phyloP scores from a whole-genome alignment of 2,113 vertebrate genomes.

The Forbesichthys papilliferus region DNA sequence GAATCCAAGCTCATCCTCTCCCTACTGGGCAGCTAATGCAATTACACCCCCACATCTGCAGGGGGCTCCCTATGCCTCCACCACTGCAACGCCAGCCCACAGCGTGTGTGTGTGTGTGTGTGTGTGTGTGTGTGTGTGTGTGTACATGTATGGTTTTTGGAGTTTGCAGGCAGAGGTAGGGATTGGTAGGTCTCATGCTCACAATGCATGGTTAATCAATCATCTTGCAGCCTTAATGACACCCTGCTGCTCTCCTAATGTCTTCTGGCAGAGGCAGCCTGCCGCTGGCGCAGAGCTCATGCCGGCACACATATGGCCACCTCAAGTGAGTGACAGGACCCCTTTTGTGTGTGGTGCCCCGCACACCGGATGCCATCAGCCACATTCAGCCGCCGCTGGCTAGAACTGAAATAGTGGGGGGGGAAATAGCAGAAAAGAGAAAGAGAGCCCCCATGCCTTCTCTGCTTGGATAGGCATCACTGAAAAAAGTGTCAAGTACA shows the following conservation, averaged over 20 bases:
- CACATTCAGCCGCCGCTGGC: constrained; percentile 57
- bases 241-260: constrained; percentile 81
- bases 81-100: constrained; percentile 24
- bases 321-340: constrained; percentile 80
- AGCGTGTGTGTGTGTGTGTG: constrained; percentile 14
- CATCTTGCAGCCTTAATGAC: constrained; percentile 78
- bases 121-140: constrained; percentile 17
- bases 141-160: not conserved
- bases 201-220: constrained; percentile 81
- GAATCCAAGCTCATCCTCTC: constrained; percentile 65
- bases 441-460: not conserved
- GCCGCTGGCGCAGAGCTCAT: constrained; percentile 75
- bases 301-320: constrained; percentile 81
- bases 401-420: constrained; percentile 26
- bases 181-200: constrained; percentile 57
- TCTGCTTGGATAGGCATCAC: not conserved
- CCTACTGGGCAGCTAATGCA: constrained; percentile 71
- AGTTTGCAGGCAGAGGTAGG: constrained; percentile 29
- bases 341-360: constrained; percentile 68
- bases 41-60: constrained; percentile 76
- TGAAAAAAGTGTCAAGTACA: constrained; percentile 33
- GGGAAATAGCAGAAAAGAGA: not conserved
- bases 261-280: constrained; percentile 77
- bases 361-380: constrained; percentile 74
- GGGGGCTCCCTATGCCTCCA: constrained; percentile 68